Percentiles rank a stretch among this genome's conserved stretches.
Evolutionary conservation across 2,888 invertebrate species (phyloP).

Genomic region (Drosophila pseudotakahashii): DNA sequence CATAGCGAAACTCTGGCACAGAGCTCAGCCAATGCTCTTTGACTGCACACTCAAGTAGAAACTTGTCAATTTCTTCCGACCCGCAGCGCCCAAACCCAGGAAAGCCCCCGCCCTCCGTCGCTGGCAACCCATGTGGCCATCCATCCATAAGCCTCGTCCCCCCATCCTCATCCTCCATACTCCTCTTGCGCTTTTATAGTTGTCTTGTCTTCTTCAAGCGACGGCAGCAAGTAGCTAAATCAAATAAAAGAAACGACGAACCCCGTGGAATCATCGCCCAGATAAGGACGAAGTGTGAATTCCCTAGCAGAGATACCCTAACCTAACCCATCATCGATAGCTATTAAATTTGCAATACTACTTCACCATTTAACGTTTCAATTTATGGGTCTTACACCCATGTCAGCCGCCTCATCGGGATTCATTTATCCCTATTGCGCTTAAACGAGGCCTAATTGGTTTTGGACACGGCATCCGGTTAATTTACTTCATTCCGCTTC

Average conservation of each 20-base stretch:
- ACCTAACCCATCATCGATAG: neutral
- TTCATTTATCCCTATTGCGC: no score
- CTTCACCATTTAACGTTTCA: neutral
- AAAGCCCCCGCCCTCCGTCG: neutral
- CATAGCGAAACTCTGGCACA: neutral
- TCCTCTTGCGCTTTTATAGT: slow-evolving; percentile 66
- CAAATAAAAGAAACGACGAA: slow-evolving; percentile 43
- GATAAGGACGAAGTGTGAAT: slow-evolving; percentile 31
- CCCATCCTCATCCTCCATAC: neutral
- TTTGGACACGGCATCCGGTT: neutral
- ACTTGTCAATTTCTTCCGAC: slow-evolving; percentile 73
- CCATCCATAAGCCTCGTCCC: slow-evolving; percentile 6
- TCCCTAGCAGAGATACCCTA: slow-evolving; percentile 4
- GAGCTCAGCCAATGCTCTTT: slow-evolving; percentile 60
- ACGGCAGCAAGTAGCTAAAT: slow-evolving; percentile 49
- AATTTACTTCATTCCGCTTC: neutral
- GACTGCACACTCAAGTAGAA: slow-evolving; percentile 76
- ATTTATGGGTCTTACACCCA: neutral
- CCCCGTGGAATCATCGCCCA: neutral
- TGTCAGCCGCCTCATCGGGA: neutral
- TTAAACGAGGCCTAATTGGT: neutral
- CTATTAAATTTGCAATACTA: neutral
- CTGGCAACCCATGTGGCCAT: slow-evolving; percentile 5
- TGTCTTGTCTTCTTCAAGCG: slow-evolving; percentile 63
- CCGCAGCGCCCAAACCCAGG: slow-evolving; percentile 11